These are phyloP conservation scores for Furcula furcula DNA, from an alignment of 2,888 invertebrate genomes.

Conservation along the genomic window DNA sequence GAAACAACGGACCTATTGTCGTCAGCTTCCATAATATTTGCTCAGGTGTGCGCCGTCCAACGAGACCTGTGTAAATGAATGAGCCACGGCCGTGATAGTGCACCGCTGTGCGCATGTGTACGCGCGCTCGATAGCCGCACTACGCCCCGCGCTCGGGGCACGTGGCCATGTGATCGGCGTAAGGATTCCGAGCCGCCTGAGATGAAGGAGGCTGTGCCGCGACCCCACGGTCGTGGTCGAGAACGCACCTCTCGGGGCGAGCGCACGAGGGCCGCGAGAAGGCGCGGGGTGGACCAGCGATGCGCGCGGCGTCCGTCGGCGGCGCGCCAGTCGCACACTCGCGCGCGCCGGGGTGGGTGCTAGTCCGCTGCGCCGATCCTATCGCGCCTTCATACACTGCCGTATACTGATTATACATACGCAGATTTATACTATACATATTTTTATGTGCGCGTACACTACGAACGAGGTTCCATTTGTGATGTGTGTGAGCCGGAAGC, in stretches of 20 bases:
- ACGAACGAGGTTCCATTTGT: slow-evolving; percentile 42
- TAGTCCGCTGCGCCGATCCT: slow-evolving; percentile 39
- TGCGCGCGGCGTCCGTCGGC: slow-evolving; percentile 42
- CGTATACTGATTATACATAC: slow-evolving; percentile 36
- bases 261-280: slow-evolving; percentile 26
- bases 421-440: slow-evolving; percentile 1
- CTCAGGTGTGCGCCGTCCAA: slow-evolving; percentile 66
- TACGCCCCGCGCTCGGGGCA: slow-evolving; percentile 60
- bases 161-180: slow-evolving; percentile 57
- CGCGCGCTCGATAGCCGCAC: slow-evolving; percentile 73
- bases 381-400: slow-evolving; percentile 45
- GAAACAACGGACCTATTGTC: slow-evolving; percentile 63
- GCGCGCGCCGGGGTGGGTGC: slow-evolving; percentile 57
- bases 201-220: slow-evolving; percentile 65
- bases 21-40: slow-evolving; percentile 68
- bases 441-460: slow-evolving; percentile 33
- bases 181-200: slow-evolving; percentile 37
- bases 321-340: slow-evolving; percentile 65
- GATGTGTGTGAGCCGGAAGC: slow-evolving; percentile 34
- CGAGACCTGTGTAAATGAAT: slow-evolving; percentile 62
- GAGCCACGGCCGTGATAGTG: slow-evolving; percentile 48
- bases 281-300: slow-evolving; percentile 39
- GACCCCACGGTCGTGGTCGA: slow-evolving; percentile 30
- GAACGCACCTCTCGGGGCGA: slow-evolving; percentile 21
- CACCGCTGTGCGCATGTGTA: slow-evolving; percentile 69